phyloP scores from a whole-genome alignment of 2,113 vertebrate species.

The Chlorodrepanis virens region DNA sequence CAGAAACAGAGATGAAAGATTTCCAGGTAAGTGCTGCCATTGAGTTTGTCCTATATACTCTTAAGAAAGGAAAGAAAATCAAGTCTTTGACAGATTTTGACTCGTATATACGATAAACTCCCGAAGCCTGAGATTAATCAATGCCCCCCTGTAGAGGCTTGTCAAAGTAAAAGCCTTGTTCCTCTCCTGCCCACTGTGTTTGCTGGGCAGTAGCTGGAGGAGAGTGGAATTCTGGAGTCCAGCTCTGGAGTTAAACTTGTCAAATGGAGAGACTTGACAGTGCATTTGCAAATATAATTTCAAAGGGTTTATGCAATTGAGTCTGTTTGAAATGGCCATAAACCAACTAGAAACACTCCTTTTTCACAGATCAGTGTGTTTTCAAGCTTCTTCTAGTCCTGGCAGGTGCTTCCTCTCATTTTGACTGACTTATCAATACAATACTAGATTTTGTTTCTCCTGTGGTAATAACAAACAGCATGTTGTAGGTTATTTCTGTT shows the following conservation, averaged over 20 bases:
- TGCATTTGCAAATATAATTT: neutral
- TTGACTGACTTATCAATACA: neutral
- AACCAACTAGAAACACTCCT: neutral
- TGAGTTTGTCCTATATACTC: neutral
- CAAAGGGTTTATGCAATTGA: neutral
- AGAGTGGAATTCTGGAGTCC: neutral
- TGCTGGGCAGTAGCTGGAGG: neutral
- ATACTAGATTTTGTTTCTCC: neutral
- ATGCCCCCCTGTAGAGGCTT: neutral
- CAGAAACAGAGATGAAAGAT: conserved; percentile 21
- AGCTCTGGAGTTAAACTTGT: neutral
- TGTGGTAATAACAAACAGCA: neutral
- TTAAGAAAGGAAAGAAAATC: neutral
- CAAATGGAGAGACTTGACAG: neutral
- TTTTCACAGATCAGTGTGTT: neutral
- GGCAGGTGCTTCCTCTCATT: neutral
- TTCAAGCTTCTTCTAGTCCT: neutral
- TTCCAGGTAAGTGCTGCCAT: neutral
- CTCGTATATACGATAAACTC: neutral
- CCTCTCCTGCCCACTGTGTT: neutral
- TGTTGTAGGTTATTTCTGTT: neutral
- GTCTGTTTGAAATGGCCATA: neutral
- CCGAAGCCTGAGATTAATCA: neutral
- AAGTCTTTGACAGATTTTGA: neutral
- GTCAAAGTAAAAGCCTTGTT: conserved; percentile 2